Evolutionary conservation across 2,888 invertebrate species (phyloP).

Genomic region (Tetheella fluctuosa): DNA sequence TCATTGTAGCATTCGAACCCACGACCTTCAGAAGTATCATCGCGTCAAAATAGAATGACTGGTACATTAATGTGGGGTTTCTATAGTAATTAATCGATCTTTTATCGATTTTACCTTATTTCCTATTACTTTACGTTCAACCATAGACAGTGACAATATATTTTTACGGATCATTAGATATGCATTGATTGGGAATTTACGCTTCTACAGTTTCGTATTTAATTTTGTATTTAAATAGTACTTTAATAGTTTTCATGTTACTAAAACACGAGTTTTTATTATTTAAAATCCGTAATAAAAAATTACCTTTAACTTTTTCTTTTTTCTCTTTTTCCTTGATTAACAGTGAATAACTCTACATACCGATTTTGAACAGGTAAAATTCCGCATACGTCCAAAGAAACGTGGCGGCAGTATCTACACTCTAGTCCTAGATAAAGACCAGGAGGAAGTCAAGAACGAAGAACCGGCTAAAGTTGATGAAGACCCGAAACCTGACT

Average conservation of each 20-base stretch:
- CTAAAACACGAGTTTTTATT: too few species aligned
- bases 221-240: too few species aligned
- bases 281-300: too few species aligned
- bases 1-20: too few species aligned
- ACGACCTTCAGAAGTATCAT: too few species aligned
- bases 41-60: too few species aligned
- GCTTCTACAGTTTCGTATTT: too few species aligned
- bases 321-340: too few species aligned
- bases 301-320: too few species aligned
- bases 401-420: slow-evolving; percentile 73
- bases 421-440: slow-evolving; percentile 63
- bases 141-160: neutral
- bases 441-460: slow-evolving; percentile 38
- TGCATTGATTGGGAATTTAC: neutral
- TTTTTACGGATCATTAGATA: neutral
- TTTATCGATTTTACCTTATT: slow-evolving; percentile 10
- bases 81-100: neutral
- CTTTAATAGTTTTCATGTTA: too few species aligned
- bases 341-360: too few species aligned
- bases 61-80: neutral
- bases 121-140: neutral
- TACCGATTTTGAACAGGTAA: slow-evolving; percentile 59
- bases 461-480: slow-evolving; percentile 33
- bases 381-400: slow-evolving; percentile 73
- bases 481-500: slow-evolving; percentile 42